Base-by-base conservation (phyloP, 2,797 vertebrate genomes). In the Hyperoplus lanceolatus region DNA sequence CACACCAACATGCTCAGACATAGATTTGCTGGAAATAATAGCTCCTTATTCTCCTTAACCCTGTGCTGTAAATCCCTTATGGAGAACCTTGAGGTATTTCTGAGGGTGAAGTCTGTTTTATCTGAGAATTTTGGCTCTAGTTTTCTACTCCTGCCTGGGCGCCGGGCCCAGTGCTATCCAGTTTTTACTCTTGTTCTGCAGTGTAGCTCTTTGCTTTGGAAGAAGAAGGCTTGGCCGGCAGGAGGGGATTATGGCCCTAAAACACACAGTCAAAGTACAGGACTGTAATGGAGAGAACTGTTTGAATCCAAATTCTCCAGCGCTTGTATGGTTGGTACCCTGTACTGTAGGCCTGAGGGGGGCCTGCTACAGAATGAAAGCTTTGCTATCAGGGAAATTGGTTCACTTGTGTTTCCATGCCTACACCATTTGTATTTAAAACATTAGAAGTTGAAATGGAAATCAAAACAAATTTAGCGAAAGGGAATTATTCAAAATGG, bases 21-120 rank as follows among this genome's bases (percentile, higher is more conserved):
- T 15, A 74, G 79, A 87, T 83, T 64, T 73, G 65, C 83, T 65
- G n/a, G 65, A 82, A 29, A 85, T 80, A 88, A 87, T 78, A 82
- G 80, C 74, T 67, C 48, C 67, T 77, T 53, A 61, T 72, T 50
- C 79, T 84, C 54, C 29, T 29, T 63, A 80, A 71, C 82, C 78
- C 48, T 0, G 3, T 79, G 77, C 73, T 83, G 79, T 90, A 90
- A 92, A 87, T 89, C 87, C 83, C 67, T 57, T 70, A 73, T 36
- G 38, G 73, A 79, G 78, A 75, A 41, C 36, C 56, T 45, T 56
- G 85, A 87, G 85, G 83, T 86, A 79, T 91, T 87, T 89, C 75
- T 83, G 73, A 51, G 65, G 51, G 77, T 3, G 29, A 77, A 82
- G 73, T 54, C 2, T 65, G 85, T 77, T 77, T 86, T 84, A 82